phyloP scores from a whole-genome alignment of 2,797 vertebrate genomes.

The Chloroceryle inda region DNA sequence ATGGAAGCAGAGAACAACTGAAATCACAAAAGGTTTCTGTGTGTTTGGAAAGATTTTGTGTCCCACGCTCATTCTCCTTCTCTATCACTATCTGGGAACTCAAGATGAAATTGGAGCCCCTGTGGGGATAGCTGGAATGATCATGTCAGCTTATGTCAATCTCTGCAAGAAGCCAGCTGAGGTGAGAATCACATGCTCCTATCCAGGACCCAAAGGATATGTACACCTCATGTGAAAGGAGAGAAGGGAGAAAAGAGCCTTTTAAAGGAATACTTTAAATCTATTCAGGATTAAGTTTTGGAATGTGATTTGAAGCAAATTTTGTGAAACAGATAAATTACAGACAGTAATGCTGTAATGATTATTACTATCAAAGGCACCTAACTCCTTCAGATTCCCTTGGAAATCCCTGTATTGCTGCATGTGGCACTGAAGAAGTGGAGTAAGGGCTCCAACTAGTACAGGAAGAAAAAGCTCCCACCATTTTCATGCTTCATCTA shows the following conservation, averaged over 20 bases:
- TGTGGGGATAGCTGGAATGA: background rate
- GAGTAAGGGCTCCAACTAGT: background rate
- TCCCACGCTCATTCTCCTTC: background rate
- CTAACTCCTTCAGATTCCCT: background rate
- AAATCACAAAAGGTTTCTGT: background rate
- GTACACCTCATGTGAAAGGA: background rate
- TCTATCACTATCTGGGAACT: background rate
- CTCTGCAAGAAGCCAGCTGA: background rate
- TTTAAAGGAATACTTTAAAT: background rate
- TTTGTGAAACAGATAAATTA: background rate
- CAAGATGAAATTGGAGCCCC: background rate
- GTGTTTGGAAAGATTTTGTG: background rate
- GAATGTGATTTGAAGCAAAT: background rate
- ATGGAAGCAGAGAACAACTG: background rate
- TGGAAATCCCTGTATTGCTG: background rate
- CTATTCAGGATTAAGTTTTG: background rate
- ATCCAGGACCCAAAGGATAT: background rate
- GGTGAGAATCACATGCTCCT: background rate
- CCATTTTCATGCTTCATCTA: constrained; percentile 18
- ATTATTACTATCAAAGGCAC: constrained; percentile 5
- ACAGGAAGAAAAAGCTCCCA: constrained; percentile 12
- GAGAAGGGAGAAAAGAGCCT: background rate
- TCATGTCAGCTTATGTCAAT: rapidly evolving
- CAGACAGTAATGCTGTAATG: background rate
- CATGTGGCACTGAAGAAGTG: rapidly evolving